Evolutionary conservation across 2,797 vertebrate genomes (phyloP).

Genomic region (Pipistrellus pygmaeus): DNA sequence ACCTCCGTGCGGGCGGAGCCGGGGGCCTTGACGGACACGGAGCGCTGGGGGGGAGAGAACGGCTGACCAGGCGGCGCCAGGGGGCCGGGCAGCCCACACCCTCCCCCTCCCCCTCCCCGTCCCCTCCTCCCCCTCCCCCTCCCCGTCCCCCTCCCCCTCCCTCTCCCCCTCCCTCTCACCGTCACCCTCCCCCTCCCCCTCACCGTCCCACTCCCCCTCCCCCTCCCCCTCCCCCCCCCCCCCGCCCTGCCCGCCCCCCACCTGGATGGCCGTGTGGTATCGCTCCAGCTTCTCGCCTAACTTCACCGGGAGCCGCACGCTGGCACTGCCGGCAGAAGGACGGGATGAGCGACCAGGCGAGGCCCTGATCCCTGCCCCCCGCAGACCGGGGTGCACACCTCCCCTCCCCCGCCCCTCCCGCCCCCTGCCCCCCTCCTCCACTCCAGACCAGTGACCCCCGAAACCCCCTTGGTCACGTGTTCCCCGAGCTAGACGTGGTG

Average conservation of each 20-base stretch:
- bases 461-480: not conserved
- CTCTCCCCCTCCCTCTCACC: too few relatives aligned
- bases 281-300: constrained; percentile 95
- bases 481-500: fast-evolving
- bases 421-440: not conserved
- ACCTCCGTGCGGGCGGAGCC: constrained; percentile 87
- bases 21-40: constrained; percentile 87
- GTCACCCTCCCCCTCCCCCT: too few relatives aligned
- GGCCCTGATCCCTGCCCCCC: not conserved
- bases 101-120: too few relatives aligned
- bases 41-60: constrained; percentile 87
- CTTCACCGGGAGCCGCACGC: constrained; percentile 91
- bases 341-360: not conserved
- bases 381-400: not conserved
- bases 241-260: constrained; percentile 63
- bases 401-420: too few relatives aligned
- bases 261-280: constrained; percentile 94
- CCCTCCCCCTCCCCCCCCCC: fast-evolving
- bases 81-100: too few relatives aligned
- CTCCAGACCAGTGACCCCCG: fast-evolving
- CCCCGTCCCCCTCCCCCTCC: too few relatives aligned
- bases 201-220: too few relatives aligned
- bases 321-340: constrained; percentile 86
- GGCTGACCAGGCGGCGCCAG: fast-evolving
- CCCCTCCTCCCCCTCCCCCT: too few relatives aligned